phyloP scores from a whole-genome alignment of 2,113 vertebrate genomes.

The Albula glossodonta region DNA sequence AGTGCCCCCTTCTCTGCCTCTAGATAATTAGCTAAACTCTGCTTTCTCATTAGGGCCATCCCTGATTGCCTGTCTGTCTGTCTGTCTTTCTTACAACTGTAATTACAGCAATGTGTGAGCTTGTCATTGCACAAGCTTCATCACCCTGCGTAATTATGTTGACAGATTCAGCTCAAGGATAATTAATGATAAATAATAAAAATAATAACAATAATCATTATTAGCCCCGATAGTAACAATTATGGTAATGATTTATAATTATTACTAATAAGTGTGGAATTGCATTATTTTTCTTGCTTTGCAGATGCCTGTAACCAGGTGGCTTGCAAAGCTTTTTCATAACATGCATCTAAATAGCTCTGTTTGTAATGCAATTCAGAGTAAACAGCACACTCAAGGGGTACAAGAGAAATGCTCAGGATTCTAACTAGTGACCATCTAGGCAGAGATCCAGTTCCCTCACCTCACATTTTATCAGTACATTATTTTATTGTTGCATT shows the following conservation, averaged over 20 bases:
- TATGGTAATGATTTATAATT: background rate
- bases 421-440: background rate
- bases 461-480: background rate
- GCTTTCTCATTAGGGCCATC: background rate
- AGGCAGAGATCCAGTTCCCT: background rate
- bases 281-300: background rate
- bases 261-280: background rate
- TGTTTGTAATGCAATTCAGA: background rate
- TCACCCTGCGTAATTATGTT: constrained; percentile 5
- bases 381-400: background rate
- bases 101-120: background rate
- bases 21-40: constrained; percentile 12
- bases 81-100: background rate
- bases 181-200: background rate
- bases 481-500: constrained; percentile 17
- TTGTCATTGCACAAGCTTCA: background rate
- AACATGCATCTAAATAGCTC: background rate
- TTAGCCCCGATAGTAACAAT: constrained; percentile 1
- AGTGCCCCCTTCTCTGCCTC: background rate
- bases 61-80: constrained; percentile 15
- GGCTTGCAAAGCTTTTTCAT: background rate
- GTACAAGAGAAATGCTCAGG: background rate
- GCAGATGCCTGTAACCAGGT: background rate
- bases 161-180: background rate
- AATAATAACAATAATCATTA: constrained; percentile 18